Evolutionary conservation across 2,888 invertebrate species (phyloP).

Genomic region (Leptopterna dolabrata): DNA sequence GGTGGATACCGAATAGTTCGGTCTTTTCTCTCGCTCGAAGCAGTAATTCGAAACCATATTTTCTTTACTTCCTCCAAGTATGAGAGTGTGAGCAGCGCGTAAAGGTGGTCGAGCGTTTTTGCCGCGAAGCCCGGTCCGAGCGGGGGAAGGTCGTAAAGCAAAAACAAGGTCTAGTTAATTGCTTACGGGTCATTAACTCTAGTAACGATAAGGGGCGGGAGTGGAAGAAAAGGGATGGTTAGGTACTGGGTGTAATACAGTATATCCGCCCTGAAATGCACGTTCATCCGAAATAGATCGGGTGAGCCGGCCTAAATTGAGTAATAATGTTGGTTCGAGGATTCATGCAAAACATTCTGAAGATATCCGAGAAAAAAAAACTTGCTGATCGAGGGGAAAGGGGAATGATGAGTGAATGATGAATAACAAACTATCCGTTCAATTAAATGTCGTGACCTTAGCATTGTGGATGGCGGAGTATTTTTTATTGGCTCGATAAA

Average conservation of each 20-base stretch:
- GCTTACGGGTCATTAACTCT: constrained; percentile 20
- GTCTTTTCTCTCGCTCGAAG: background rate
- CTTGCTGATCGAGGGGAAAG: no score
- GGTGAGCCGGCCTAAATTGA: background rate
- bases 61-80: background rate
- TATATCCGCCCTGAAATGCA: background rate
- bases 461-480: no score
- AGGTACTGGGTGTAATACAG: background rate
- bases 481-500: no score
- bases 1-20: background rate
- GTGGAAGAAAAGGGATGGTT: background rate
- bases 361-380: no score
- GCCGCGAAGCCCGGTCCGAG: background rate
- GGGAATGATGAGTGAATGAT: no score
- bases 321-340: background rate
- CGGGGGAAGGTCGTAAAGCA: constrained; percentile 4
- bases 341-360: no score
- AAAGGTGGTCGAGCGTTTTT: background rate
- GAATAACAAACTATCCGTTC: no score
- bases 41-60: background rate
- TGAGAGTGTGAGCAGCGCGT: background rate
- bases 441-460: no score
- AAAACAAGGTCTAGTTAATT: constrained; percentile 26
- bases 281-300: background rate
- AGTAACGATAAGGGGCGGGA: background rate